Evolutionary conservation across 2,113 vertebrate species (phyloP).

Genomic region (Corapipo altera): DNA sequence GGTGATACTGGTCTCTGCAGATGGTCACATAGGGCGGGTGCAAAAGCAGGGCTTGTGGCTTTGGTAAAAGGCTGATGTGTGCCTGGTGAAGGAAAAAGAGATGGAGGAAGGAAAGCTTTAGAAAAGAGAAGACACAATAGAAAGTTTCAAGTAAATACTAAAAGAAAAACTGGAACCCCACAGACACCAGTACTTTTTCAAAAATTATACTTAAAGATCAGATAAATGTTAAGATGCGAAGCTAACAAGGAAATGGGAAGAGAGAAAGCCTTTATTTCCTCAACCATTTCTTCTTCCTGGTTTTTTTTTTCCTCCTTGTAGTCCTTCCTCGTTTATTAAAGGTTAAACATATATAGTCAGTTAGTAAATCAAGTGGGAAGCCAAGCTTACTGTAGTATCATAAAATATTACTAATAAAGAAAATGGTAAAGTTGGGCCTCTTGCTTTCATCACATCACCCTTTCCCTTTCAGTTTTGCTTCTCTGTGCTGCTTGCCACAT

Average conservation of each 20-base stretch:
- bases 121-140: background rate
- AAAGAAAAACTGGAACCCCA: background rate
- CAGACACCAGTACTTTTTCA: background rate
- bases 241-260: background rate
- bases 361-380: background rate
- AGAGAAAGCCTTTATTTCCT: background rate
- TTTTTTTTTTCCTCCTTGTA: background rate
- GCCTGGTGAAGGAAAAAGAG: background rate
- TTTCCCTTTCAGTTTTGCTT: slow-evolving; percentile 41
- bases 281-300: background rate
- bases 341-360: background rate
- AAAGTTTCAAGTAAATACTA: background rate
- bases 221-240: background rate
- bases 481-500: background rate
- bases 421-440: background rate
- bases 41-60: background rate
- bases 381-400: background rate
- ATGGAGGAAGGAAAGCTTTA: background rate
- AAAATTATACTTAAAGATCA: background rate
- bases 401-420: background rate
- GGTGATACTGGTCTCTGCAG: background rate
- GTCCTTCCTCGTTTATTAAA: background rate
- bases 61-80: background rate
- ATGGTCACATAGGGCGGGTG: fast-evolving
- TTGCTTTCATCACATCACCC: background rate